These are phyloP conservation scores for Calliopsis andreniformis DNA, from an alignment of 1,140 invertebrate species.

Conservation along the genomic window DNA sequence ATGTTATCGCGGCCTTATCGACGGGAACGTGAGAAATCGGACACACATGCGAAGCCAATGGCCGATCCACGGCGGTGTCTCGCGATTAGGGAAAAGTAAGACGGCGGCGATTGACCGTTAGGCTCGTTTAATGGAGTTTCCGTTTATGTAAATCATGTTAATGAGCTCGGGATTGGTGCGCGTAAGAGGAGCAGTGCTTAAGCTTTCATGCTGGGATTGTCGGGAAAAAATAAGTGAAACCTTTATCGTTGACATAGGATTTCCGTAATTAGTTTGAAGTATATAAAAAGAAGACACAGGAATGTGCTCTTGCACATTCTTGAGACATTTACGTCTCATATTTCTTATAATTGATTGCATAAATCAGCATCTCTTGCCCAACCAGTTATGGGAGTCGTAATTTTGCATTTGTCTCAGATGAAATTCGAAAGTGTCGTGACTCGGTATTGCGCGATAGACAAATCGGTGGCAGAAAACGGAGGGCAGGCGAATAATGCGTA, in stretches of 20 bases:
- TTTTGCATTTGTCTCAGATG: conserved; percentile 27
- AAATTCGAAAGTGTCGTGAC: conserved; percentile 31
- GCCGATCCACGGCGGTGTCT: not conserved
- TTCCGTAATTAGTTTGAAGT: too few species aligned
- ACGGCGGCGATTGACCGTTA: conserved; percentile 19
- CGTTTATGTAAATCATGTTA: conserved; percentile 29
- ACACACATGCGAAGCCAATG: conserved; percentile 1
- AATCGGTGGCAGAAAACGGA: conserved; percentile 34
- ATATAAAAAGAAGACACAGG: too few species aligned
- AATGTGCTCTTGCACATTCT: too few species aligned
- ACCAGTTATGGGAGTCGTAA: conserved; percentile 15
- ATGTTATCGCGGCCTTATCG: conserved; percentile 55
- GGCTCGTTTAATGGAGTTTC: conserved; percentile 12
- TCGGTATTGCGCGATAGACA: conserved; percentile 28
- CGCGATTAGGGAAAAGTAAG: conserved; percentile 46
- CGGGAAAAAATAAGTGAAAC: not conserved
- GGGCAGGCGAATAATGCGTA: conserved; percentile 63
- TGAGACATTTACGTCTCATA: too few species aligned
- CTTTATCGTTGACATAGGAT: conserved; percentile 20
- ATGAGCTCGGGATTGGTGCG: conserved; percentile 17
- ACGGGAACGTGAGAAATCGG: conserved; percentile 41
- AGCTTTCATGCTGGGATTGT: not conserved
- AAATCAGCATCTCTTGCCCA: conserved; percentile 5
- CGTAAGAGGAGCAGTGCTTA: not conserved
- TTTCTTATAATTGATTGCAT: too few species aligned